Evolutionary conservation across 1,140 invertebrate genomes (phyloP).

Genomic region (Dufourea novaeangliae): DNA sequence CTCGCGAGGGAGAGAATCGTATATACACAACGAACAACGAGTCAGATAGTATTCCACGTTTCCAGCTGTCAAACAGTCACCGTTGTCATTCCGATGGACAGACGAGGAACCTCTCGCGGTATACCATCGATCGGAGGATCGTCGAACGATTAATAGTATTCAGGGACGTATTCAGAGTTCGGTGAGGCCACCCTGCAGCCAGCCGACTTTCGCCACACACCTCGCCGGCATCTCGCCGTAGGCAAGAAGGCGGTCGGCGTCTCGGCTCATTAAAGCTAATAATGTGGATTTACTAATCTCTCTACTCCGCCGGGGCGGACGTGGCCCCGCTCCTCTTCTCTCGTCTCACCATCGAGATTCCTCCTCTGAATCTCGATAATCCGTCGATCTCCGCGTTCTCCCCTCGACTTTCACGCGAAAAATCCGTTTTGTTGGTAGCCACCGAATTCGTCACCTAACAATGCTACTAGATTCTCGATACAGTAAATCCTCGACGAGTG

Average conservation of each 20-base stretch:
- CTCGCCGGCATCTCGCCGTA: conserved; percentile 69
- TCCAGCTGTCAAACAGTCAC: neutral
- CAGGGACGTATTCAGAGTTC: conserved; percentile 61
- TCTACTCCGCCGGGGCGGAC: conserved; percentile 57
- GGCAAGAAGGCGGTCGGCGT: conserved; percentile 72
- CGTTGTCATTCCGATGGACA: conserved; percentile 1
- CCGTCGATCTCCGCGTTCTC: conserved; percentile 6
- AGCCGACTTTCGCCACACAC: conserved; percentile 73
- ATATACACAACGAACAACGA: neutral
- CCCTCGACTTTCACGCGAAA: neutral
- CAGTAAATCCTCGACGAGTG: too few species aligned
- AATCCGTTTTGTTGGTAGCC: neutral
- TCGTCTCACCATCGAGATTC: conserved; percentile 28
- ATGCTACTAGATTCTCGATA: too few species aligned
- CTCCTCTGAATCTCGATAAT: conserved; percentile 25
- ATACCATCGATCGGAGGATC: conserved; percentile 46
- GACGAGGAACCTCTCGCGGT: conserved; percentile 20
- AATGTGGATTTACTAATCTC: conserved; percentile 78
- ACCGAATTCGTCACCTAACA: neutral
- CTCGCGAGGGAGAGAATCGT: too few species aligned
- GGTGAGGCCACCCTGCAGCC: conserved; percentile 71
- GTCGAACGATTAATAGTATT: conserved; percentile 70
- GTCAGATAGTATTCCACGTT: neutral
- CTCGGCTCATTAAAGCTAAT: conserved; percentile 78
- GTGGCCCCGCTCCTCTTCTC: conserved; percentile 13